phyloP scores from a whole-genome alignment of 2,113 vertebrate species.

The Tetraodon nigroviridis region DNA sequence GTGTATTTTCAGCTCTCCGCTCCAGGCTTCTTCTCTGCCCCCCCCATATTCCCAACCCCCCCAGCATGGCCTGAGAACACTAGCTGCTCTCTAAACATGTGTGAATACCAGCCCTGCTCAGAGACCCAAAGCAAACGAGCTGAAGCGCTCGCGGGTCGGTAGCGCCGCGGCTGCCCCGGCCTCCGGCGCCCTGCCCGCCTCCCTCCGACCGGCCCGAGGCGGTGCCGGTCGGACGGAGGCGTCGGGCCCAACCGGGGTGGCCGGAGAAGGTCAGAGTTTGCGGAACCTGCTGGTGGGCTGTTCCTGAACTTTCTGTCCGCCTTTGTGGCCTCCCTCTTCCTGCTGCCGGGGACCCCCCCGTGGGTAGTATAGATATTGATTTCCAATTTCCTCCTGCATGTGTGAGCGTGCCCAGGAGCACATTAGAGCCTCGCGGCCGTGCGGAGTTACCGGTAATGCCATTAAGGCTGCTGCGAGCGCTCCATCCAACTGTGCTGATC shows the following conservation, averaged over 20 bases:
- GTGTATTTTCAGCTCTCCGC: slow-evolving; percentile 28
- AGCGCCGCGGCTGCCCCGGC: slow-evolving; percentile 41
- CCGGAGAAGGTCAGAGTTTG: slow-evolving; percentile 14
- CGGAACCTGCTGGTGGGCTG: slow-evolving; percentile 28
- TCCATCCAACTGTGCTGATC: slow-evolving; percentile 42
- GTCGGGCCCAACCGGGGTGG: slow-evolving; percentile 35
- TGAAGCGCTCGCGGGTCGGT: slow-evolving; percentile 55
- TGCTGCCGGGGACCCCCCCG: slow-evolving; percentile 35
- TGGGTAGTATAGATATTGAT: slow-evolving; percentile 59
- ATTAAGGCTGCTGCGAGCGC: slow-evolving; percentile 62
- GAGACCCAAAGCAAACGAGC: slow-evolving; percentile 14
- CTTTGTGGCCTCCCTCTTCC: slow-evolving; percentile 42
- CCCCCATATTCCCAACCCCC: slow-evolving; percentile 19
- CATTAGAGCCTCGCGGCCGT: slow-evolving; percentile 55
- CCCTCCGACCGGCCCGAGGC: slow-evolving; percentile 55
- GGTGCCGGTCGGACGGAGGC: slow-evolving; percentile 51
- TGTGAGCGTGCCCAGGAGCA: slow-evolving; percentile 46
- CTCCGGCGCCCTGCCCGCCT: slow-evolving; percentile 42
- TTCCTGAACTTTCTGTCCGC: slow-evolving; percentile 13
- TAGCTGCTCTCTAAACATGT: slow-evolving; percentile 7
- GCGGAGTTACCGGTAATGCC: slow-evolving; percentile 72
- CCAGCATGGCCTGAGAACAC: background rate
- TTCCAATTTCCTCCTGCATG: slow-evolving; percentile 50
- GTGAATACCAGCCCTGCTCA: slow-evolving; percentile 13
- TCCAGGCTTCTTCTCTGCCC: slow-evolving; percentile 15